Percentiles rank a stretch among this genome's conserved stretches.
Conservation (phyloP, 2,113 vertebrate species). For the Setophaga petechia region DNA sequence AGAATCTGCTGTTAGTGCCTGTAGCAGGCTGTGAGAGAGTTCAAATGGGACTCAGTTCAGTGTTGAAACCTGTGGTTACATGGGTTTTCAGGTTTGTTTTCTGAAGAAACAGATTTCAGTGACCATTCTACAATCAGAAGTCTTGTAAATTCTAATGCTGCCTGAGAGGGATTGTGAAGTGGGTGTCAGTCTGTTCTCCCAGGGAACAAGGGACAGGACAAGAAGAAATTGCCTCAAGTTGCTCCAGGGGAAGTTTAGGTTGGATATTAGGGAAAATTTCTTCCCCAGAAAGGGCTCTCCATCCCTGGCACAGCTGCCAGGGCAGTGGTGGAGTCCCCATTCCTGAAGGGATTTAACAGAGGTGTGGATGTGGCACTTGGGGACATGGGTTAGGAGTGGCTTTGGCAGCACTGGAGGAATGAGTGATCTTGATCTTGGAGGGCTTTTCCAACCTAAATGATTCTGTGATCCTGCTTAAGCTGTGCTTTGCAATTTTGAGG, state of each 20-base stretch:
- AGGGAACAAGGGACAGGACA: background rate
- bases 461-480: background rate
- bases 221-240: background rate
- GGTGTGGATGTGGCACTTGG: accelerated
- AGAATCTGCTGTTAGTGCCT: background rate
- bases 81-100: background rate
- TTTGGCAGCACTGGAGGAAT: background rate
- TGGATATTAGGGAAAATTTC: background rate
- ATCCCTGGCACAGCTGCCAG: background rate
- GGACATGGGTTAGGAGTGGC: background rate
- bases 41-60: background rate
- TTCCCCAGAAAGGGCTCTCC: background rate
- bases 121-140: background rate
- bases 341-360: background rate
- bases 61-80: background rate
- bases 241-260: background rate
- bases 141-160: background rate
- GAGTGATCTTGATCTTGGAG: background rate
- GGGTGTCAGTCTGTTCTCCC: background rate
- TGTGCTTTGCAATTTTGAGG: background rate
- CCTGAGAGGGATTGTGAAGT: background rate
- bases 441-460: background rate
- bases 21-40: background rate
- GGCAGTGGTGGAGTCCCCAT: background rate
- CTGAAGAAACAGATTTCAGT: background rate